A percentile compares a stretch with the other conserved stretches of the same genome.
These are phyloP conservation scores for Lutjanus argentimaculatus DNA, from an alignment of 2,797 vertebrate species.

Conservation along the genomic window DNA sequence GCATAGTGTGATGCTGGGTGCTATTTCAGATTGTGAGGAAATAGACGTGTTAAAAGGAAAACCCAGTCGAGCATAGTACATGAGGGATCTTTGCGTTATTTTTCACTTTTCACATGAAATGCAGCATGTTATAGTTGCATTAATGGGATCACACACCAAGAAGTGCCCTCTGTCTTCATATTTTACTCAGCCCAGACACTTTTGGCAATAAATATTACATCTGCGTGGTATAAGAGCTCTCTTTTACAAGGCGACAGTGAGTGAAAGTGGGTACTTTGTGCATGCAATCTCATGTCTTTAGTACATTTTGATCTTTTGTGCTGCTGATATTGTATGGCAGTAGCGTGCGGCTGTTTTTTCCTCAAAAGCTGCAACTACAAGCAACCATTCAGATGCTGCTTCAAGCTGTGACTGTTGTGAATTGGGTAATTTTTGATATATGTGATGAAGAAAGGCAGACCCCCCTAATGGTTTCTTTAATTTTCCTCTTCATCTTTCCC, in stretches of 20 bases:
- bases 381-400: slow-evolving; percentile 6
- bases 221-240: background rate
- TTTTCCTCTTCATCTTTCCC: slow-evolving; percentile 23
- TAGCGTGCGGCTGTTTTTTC: slow-evolving; percentile 19
- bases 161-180: slow-evolving; percentile 11
- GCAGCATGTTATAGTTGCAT: slow-evolving; percentile 18
- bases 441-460: background rate
- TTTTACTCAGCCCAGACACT: slow-evolving; percentile 15
- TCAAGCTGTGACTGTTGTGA: slow-evolving; percentile 7
- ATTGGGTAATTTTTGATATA: slow-evolving; percentile 22
- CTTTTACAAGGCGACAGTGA: slow-evolving; percentile 19
- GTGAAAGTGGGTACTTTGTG: slow-evolving; percentile 22
- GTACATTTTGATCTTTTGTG: slow-evolving; percentile 30
- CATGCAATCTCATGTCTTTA: slow-evolving; percentile 28
- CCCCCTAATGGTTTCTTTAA: slow-evolving; percentile 45
- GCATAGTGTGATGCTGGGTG: slow-evolving; percentile 6
- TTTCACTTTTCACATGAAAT: slow-evolving; percentile 29
- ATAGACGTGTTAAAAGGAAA: slow-evolving; percentile 32
- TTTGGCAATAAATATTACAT: slow-evolving; percentile 70
- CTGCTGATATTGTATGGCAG: background rate
- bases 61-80: slow-evolving; percentile 11
- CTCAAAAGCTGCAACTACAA: slow-evolving; percentile 17
- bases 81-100: slow-evolving; percentile 7
- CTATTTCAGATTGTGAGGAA: slow-evolving; percentile 27
- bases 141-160: slow-evolving; percentile 20